Evolutionary conservation across 1,140 invertebrate genomes (phyloP).

Genomic region (Dendroctonus valens): DNA sequence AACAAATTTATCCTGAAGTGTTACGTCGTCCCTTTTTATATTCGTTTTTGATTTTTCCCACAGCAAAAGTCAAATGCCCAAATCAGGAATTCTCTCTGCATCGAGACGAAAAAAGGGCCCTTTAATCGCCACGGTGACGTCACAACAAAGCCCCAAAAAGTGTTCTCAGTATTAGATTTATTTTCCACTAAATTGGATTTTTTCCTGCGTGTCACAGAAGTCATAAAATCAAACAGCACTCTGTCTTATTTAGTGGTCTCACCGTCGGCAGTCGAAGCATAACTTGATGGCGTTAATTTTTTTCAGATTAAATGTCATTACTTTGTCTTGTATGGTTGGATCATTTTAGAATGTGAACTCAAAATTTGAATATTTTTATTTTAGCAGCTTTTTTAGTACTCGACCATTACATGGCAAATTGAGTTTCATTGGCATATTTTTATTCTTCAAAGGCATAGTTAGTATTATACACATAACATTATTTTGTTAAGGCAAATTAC

Average conservation of each 20-base stretch:
- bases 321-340: too few relatives aligned
- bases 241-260: conserved; percentile 10
- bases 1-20: not conserved
- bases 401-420: not conserved
- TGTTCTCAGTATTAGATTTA: conserved; percentile 26
- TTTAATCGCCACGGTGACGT: conserved; percentile 20
- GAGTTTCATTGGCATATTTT: not conserved
- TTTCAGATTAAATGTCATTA: too few relatives aligned
- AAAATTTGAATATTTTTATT: too few relatives aligned
- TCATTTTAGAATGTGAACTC: too few relatives aligned
- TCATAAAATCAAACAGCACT: conserved; percentile 25
- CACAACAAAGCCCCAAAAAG: conserved; percentile 23
- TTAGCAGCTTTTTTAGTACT: too few relatives aligned
- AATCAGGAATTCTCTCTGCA: conserved; percentile 13
- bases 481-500: too few relatives aligned
- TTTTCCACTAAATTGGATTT: conserved; percentile 27
- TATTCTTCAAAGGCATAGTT: too few relatives aligned
- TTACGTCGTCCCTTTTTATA: conserved; percentile 2
- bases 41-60: not conserved
- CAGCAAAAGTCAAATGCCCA: conserved; percentile 10
- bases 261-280: not conserved
- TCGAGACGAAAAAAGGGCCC: conserved; percentile 8
- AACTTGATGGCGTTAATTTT: not conserved
- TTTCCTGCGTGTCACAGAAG: conserved; percentile 28
- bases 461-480: too few relatives aligned